A percentile compares a stretch with the other conserved stretches of the same genome.
phyloP scores from a whole-genome alignment of 2,888 invertebrate species.

The Rhingia rostrata region DNA sequence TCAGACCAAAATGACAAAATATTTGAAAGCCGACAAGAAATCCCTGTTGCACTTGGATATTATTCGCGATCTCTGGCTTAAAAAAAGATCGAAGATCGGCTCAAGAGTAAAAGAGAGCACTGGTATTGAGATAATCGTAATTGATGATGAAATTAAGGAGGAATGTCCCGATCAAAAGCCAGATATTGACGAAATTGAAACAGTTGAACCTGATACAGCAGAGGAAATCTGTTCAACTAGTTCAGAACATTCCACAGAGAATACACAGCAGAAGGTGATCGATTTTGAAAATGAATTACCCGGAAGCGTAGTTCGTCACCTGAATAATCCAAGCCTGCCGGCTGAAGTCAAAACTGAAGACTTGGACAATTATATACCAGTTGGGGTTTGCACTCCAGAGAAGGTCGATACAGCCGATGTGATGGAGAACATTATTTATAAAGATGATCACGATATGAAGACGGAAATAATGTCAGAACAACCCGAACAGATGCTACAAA shows the following conservation, averaged over 20 bases:
- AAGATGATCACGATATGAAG: too few relatives aligned
- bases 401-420: too few relatives aligned
- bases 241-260: background rate
- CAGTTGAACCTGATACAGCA: too few relatives aligned
- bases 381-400: background rate
- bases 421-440: too few relatives aligned
- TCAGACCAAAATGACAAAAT: background rate
- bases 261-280: background rate
- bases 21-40: background rate
- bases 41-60: conserved; percentile 15
- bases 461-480: too few relatives aligned
- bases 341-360: conserved; percentile 4
- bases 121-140: background rate
- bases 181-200: background rate
- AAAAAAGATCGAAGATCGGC: background rate
- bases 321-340: background rate
- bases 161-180: background rate
- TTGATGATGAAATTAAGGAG: background rate
- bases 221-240: too few relatives aligned
- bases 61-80: conserved; percentile 7
- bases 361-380: conserved; percentile 4
- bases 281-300: conserved; percentile 7
- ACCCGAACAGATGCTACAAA: too few relatives aligned
- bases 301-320: background rate
- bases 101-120: background rate